These are phyloP conservation scores for Junonia oenone DNA, from an alignment of 2,888 invertebrate genomes.

Conservation along the genomic window DNA sequence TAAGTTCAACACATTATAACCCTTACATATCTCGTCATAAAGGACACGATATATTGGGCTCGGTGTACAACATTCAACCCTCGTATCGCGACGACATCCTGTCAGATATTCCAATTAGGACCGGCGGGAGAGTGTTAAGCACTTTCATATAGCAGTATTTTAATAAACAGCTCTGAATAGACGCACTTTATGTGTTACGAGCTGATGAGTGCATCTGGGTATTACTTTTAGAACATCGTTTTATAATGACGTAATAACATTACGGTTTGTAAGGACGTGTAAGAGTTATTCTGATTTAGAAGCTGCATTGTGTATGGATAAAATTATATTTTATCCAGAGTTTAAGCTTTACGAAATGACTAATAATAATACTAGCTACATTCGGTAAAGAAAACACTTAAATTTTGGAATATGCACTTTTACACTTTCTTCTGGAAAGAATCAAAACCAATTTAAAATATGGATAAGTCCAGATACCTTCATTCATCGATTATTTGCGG, in stretches of 20 bases:
- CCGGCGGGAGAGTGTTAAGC: slow-evolving; percentile 30
- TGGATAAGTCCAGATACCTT: no score
- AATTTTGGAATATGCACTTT: no score
- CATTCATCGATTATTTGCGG: no score
- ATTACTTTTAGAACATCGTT: neutral
- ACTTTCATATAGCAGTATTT: slow-evolving; percentile 11
- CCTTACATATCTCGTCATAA: slow-evolving; percentile 14
- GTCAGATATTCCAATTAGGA: slow-evolving; percentile 54
- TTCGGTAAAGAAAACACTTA: no score
- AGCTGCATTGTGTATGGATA: no score
- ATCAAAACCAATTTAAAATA: no score
- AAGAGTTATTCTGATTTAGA: no score
- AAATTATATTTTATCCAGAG: no score
- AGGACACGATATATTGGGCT: slow-evolving; percentile 11
- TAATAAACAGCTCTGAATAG: slow-evolving; percentile 12
- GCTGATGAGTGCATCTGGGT: neutral
- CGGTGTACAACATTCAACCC: slow-evolving; percentile 48
- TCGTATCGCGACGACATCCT: slow-evolving; percentile 61
- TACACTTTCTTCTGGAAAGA: no score
- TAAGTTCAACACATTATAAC: neutral
- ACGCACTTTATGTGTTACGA: neutral
- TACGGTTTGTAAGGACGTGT: no score
- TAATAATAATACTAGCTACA: no score
- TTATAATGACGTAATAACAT: neutral
- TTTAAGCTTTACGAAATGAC: no score